Evolutionary conservation across 2,797 vertebrate species (phyloP), one percentile per base, ranked within the genome.

Genomic region (Lithobates pipiens): DNA sequence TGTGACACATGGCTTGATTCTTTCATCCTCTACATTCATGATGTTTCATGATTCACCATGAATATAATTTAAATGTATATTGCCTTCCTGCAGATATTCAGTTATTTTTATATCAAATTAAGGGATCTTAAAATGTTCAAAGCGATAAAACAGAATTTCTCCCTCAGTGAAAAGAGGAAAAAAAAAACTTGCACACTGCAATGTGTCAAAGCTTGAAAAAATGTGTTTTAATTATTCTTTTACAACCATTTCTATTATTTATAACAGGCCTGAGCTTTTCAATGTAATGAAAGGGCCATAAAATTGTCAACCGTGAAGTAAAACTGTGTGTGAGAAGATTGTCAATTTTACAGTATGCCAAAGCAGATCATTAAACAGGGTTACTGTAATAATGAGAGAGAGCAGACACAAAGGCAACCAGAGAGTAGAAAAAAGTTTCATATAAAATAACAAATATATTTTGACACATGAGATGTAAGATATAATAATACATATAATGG

Each of bases 171-270:
- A 71, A 61, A 72, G 25, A 63, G 44, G 34, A 21, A 61, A 50
- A 36, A 36, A 81, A 73, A 82, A 86, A 42, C 76, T 68, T 67
- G 57, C 76, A 77, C 44, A 16, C 80, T 63, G 76, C 75, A 74
- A 78, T 78, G 85, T 86, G 85, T 83, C 85, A 82, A 61, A 61
- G 80, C 39, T 70, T 65, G 70, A 86, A 78, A 84, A 86, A 83
- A 86, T 77, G 85, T 83, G 80, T 78, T 86, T 83, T 86, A 86
- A 86, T 86, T 86, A 86, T 86, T 77, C 85, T 83, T 86, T 77
- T 86, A 82, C 80, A 86, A 77, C 68, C 85, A 6, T 82, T 83
- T 86, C 75, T 82, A 86, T 86, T 86, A 86, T 86, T 86, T 86
- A 86, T 86, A 86, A 82, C 80, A 83, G 85, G 85, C 75, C 69